A percentile compares a stretch with the other conserved stretches of the same genome.
Evolutionary conservation across 2,888 invertebrate species (phyloP).

Genomic region (Keiferia lycopersicella): DNA sequence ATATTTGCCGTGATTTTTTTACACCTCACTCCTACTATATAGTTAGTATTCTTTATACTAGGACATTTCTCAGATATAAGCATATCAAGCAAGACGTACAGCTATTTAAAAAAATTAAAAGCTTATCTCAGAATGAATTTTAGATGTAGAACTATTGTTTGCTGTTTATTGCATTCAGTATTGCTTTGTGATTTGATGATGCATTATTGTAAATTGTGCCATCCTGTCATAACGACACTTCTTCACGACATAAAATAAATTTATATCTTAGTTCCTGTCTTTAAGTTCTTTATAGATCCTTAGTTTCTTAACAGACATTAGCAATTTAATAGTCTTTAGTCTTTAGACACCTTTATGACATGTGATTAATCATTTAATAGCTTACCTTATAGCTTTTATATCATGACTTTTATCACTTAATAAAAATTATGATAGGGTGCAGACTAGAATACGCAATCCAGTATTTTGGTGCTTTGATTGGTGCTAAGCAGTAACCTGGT

Average conservation of each 20-base stretch:
- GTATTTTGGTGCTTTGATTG: too few species aligned
- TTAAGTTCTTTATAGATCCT: background rate
- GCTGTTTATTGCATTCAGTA: too few species aligned
- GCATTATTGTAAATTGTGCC: background rate
- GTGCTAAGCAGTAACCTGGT: too few species aligned
- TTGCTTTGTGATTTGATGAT: background rate
- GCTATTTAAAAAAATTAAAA: too few species aligned
- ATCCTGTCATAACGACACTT: background rate
- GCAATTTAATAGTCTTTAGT: background rate
- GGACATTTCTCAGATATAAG: too few species aligned
- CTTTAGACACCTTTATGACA: background rate
- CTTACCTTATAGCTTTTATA: background rate
- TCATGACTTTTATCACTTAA: background rate
- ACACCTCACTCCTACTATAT: too few species aligned
- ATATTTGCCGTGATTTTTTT: too few species aligned
- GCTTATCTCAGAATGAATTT: too few species aligned
- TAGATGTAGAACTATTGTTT: too few species aligned
- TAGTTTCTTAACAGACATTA: conserved; percentile 12
- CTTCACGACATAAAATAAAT: background rate
- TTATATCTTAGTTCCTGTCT: conserved; percentile 12
- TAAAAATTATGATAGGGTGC: background rate
- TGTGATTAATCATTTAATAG: background rate
- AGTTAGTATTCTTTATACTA: too few species aligned
- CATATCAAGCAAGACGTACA: too few species aligned
- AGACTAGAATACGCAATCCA: background rate